Base-by-base conservation (phyloP, 2,797 vertebrate species). In the Gymnothorax reevesii region DNA sequence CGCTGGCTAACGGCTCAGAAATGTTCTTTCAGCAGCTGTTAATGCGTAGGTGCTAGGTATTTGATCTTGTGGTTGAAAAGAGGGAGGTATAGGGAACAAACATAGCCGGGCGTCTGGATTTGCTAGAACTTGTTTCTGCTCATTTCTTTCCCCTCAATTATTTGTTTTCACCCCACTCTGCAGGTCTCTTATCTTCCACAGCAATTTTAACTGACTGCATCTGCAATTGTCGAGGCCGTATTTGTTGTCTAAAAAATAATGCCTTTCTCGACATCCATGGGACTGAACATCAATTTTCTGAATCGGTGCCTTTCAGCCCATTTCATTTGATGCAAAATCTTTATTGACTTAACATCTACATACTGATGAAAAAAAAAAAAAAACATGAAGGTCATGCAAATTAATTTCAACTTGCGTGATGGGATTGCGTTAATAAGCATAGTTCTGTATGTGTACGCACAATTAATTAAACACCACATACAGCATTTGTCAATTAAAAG, bases 21-120 rank as follows among this genome's bases (percentile, higher is more conserved):
- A 59, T 62, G 83, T 66, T n/a, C 55, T 59, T 83, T 85, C 62
- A 91, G 59, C 10, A 79, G 25, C 69, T 88, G 83, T 27, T 69
- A 84, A 69, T 86, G 57, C 71, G 60, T 71, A 83, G 87, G 87
- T 85, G 89, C 89, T 86, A 52, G 66, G 60, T 88, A 87, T 90
- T 91, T 91, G 87, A 92, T 89, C 85, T 88, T 75, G 85, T 85
- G 33, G 89, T 86, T 88, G 62, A 88, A 27, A 79, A 9, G 57
- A 79, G 83, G 42, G 54, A 87, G 85, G 79, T 84, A 85, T 86
- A 86, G 88, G 86, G 88, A 89, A 90, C 89, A 85, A 86, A 85
- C 80, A 84, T 7, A 77, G 82, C 88, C 90, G 88, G 89, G 90
- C 91, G 91, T 90, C 85, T n/a, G 80, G 82, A 91, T 92, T 86